Evolutionary conservation across 2,888 invertebrate species (phyloP), one percentile per base, ranked within the genome.

Genomic region (Chrysotoxum bicinctum): DNA sequence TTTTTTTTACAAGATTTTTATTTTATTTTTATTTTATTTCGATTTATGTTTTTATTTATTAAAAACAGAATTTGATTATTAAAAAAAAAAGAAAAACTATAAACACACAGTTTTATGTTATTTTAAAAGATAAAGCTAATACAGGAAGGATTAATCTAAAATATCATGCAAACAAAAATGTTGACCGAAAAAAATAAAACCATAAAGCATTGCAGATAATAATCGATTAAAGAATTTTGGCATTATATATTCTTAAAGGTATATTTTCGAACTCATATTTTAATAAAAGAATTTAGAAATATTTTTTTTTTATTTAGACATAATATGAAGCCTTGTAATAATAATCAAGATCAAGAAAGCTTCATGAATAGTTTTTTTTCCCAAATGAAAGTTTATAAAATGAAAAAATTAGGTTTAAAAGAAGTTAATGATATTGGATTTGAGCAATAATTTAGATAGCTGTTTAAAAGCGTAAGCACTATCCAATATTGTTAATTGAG

Each of bases 1-100:
- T 50, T 79, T 79, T 82, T 80, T 82, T 82, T 74, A 79, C 79
- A 83, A 73, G 73, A 62, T 69, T 66, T 56, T 56, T 68, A 60
- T 64, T 69, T 66, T 16, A 45, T 52, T 16, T 66, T 43, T 54
- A 21, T 82, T 32, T 72, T 58, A 54, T 58, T 72, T 73, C 56
- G 64, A 74, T 58, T 73, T 52, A n/a, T 56, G 35, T 62, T 72
- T 14, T 72, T 69, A 30, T 72, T 62, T 56, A 3, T 23, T 30
- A 43, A 58, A 68, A 79, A 79, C 79, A 79, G 58, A 79, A 74
- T 68, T 82, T 64, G 26, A 69, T 74, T 68, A 54, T 54, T 69
- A 69, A 73, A 62, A 72, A 73, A 56, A 23, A 26, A 26, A 26
- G n/a, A 72, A 73, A 64, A 23, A 54, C 50, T 37, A 45, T 66